Percentiles rank a stretch among this genome's conserved stretches.
These are phyloP conservation scores for Syncerus caffer DNA, from an alignment of 2,797 vertebrate species.

Conservation along the genomic window DNA sequence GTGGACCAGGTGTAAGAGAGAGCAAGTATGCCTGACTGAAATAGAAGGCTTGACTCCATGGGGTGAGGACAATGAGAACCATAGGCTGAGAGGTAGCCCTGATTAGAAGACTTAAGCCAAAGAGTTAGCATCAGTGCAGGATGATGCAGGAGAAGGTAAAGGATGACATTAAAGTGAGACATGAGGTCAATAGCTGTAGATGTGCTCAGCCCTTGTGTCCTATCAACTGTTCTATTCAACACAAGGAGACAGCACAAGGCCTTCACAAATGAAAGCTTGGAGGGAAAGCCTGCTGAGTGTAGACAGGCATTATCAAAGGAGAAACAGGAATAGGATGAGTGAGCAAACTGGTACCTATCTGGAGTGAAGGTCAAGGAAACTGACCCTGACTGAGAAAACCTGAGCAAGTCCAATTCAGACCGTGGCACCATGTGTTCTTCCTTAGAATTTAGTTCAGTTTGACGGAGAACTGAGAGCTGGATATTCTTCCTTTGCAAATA, in stretches of 20 bases:
- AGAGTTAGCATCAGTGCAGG: not conserved
- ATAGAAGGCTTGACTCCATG: not conserved
- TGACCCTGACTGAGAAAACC: not conserved
- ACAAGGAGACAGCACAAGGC: not conserved
- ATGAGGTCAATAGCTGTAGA: not conserved
- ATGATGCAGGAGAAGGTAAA: not conserved
- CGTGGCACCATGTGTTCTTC: not conserved
- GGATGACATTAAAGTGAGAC: not conserved
- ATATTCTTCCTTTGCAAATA: not conserved
- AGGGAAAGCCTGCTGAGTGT: not conserved
- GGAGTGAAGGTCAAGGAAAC: not conserved
- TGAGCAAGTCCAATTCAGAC: not conserved
- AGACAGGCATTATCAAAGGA: not conserved
- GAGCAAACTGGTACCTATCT: not conserved
- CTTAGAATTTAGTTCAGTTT: not conserved
- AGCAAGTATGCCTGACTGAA: not conserved
- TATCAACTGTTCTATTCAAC: not conserved
- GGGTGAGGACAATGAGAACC: not conserved
- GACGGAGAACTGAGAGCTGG: not conserved
- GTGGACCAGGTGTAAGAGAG: not conserved
- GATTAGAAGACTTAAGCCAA: not conserved
- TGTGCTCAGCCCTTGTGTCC: not conserved
- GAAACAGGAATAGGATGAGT: not conserved
- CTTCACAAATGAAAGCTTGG: not conserved
- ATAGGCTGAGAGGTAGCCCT: not conserved